Percentiles rank a stretch among this genome's conserved stretches.
Evolutionary conservation across 2,888 invertebrate species (phyloP).

Genomic region (Drosophila subquinaria): DNA sequence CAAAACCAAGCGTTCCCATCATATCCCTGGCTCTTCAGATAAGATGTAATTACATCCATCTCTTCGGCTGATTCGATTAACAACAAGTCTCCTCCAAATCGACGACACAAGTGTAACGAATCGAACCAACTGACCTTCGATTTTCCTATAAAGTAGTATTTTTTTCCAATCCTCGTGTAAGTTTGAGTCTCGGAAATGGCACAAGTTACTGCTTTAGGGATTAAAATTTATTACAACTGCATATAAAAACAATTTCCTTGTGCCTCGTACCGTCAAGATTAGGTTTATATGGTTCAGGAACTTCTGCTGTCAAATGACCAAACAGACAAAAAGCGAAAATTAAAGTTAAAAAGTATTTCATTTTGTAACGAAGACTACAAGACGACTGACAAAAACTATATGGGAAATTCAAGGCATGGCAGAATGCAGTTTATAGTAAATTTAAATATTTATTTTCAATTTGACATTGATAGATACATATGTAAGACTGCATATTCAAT

Average conservation of each 20-base stretch:
- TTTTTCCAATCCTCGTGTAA: neutral
- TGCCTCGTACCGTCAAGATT: neutral
- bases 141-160: neutral
- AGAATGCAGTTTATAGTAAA: conserved; percentile 1
- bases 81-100: conserved; percentile 13
- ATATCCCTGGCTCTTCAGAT: conserved; percentile 1
- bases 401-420: neutral
- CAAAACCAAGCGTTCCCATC: conserved; percentile 6
- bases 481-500: conserved; percentile 2
- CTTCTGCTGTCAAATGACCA: neutral
- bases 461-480: neutral
- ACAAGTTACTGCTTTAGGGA: neutral
- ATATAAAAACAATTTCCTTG: too few species aligned
- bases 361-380: neutral
- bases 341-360: conserved; percentile 8
- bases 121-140: conserved; percentile 1
- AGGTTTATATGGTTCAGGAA: neutral
- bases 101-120: conserved; percentile 2
- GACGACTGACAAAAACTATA: neutral
- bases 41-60: neutral
- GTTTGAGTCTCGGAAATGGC: neutral
- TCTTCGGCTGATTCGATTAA: conserved; percentile 4
- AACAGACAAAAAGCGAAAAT: neutral
- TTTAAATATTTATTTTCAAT: too few species aligned
- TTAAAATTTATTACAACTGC: too few species aligned